Percentiles rank a stretch among this genome's conserved stretches.
phyloP scores from a whole-genome alignment of 2,888 invertebrate genomes.

The Automeris io region DNA sequence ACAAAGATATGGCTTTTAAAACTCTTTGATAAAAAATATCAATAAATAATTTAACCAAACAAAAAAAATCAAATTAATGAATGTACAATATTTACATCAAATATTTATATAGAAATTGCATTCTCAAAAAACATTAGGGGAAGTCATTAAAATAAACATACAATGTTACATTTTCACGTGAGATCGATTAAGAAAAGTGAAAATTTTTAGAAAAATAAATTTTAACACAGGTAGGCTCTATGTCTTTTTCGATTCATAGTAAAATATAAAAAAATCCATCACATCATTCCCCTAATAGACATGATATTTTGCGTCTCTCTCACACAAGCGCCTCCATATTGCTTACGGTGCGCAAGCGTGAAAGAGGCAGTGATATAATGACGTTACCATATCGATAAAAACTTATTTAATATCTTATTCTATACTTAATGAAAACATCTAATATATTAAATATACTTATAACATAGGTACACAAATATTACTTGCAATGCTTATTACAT shows the following conservation, averaged over 20 bases:
- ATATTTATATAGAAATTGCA: constrained; percentile 61
- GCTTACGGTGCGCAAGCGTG: constrained; percentile 23
- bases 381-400: constrained; percentile 65
- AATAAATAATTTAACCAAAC: constrained; percentile 69
- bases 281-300: constrained; percentile 72
- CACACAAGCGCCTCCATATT: constrained; percentile 23
- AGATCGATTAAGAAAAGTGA: constrained; percentile 53
- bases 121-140: constrained; percentile 47
- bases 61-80: constrained; percentile 42
- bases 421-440: constrained; percentile 68
- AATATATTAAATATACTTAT: constrained; percentile 72
- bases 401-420: constrained; percentile 66
- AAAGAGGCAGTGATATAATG: constrained; percentile 45
- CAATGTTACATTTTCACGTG: constrained; percentile 31
- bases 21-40: constrained; percentile 56
- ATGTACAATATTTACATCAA: constrained; percentile 76
- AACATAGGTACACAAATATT: constrained; percentile 57
- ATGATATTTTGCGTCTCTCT: constrained; percentile 38
- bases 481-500: constrained; percentile 36
- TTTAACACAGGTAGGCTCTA: constrained; percentile 55
- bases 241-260: constrained; percentile 72
- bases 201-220: constrained; percentile 52
- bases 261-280: constrained; percentile 73
- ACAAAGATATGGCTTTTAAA: constrained; percentile 65
- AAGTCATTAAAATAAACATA: constrained; percentile 25